phyloP scores from a whole-genome alignment of 92 coral and sea anemone species.

The Virgularia gustaviana region DNA sequence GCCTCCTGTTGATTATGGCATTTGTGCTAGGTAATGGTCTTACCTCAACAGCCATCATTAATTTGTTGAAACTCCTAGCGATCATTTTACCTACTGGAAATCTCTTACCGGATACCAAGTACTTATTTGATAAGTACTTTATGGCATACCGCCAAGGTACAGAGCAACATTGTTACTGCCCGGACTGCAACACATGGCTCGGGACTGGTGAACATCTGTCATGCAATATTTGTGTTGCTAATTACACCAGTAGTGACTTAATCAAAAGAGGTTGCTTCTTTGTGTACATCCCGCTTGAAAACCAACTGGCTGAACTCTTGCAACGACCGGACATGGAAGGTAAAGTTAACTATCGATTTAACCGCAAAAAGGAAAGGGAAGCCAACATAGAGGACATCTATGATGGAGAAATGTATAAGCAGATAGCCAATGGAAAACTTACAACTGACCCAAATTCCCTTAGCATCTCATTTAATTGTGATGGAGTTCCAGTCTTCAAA shows the following conservation, averaged over 20 bases:
- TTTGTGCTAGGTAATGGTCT: no score
- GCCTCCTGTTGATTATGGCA: no score
- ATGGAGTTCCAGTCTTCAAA: no score
- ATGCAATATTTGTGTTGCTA: background rate
- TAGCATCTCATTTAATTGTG: background rate
- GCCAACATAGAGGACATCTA: background rate
- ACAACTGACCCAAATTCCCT: background rate
- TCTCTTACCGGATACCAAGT: slow-evolving; percentile 6
- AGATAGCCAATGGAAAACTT: background rate
- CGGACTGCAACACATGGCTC: background rate
- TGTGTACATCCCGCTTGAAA: slow-evolving; percentile 13
- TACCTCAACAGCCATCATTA: background rate
- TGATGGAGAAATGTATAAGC: background rate
- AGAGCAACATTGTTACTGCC: slow-evolving; percentile 2
- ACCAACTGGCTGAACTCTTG: background rate
- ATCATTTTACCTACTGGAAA: slow-evolving; percentile 4
- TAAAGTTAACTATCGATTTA: background rate
- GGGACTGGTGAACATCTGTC: background rate
- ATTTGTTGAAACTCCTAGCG: background rate
- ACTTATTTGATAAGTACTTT: background rate
- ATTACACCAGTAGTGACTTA: background rate
- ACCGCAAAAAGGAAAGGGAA: background rate
- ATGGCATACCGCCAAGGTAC: background rate
- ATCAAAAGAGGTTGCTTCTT: slow-evolving; percentile 13
- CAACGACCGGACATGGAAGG: background rate